Percentiles rank a stretch among this genome's conserved stretches.
These are phyloP conservation scores for Poicephalus meyeri DNA, from an alignment of 2,113 vertebrate genomes.

Conservation along the genomic window DNA sequence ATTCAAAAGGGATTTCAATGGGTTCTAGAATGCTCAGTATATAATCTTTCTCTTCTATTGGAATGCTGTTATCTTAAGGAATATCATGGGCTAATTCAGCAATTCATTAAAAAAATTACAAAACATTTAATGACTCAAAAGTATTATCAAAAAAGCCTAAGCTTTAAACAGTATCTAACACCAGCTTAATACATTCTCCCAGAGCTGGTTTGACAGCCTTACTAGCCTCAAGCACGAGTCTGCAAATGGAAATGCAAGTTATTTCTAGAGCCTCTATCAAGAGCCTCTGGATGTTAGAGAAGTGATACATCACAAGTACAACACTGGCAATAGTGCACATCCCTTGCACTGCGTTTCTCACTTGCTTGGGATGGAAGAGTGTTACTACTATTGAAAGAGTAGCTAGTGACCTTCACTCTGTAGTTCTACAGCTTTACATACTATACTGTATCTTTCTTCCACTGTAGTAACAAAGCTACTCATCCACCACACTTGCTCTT, in stretches of 20 bases:
- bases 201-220: background rate
- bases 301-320: background rate
- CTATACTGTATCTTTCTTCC: background rate
- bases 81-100: background rate
- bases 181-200: background rate
- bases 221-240: background rate
- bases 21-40: background rate
- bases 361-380: background rate
- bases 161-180: background rate
- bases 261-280: background rate
- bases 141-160: background rate
- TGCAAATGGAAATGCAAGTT: background rate
- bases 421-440: background rate
- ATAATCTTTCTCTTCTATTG: background rate
- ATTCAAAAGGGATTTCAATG: background rate
- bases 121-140: background rate
- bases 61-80: background rate
- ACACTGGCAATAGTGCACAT: fast-evolving
- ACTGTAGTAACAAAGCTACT: background rate
- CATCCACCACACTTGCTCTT: background rate
- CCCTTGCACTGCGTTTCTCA: background rate
- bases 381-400: background rate
- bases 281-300: background rate
- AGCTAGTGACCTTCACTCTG: background rate
- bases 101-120: background rate